phyloP scores from a whole-genome alignment of 2,888 invertebrate species.

The Eilema depressum region DNA sequence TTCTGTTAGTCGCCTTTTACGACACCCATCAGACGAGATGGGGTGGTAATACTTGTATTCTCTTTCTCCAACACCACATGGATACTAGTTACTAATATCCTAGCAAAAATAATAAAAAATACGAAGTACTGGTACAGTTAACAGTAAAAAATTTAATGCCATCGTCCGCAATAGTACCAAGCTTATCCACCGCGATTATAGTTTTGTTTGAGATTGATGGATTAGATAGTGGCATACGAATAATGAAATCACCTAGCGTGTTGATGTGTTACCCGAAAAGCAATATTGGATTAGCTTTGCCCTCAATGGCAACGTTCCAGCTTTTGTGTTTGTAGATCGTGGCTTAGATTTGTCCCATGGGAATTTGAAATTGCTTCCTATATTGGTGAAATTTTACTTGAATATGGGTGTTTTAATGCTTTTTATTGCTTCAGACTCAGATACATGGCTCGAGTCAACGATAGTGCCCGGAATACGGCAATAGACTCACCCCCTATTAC shows the following conservation, averaged over 20 bases:
- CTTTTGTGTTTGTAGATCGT: neutral
- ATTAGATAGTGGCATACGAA: constrained; percentile 10
- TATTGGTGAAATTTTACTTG: neutral
- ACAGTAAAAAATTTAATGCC: neutral
- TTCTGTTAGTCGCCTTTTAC: no score
- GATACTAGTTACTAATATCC: no score
- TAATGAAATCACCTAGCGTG: constrained; percentile 1
- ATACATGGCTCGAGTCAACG: no score
- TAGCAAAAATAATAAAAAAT: neutral
- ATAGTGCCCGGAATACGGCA: no score
- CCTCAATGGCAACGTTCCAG: constrained; percentile 7
- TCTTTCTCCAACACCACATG: no score
- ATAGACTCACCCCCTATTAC: no score
- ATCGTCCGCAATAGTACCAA: neutral
- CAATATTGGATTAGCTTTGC: constrained; percentile 7
- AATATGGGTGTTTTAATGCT: neutral
- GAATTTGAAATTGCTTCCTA: constrained; percentile 6
- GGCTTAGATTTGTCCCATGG: neutral
- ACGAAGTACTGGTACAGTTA: neutral
- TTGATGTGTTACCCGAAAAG: constrained; percentile 6
- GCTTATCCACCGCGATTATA: neutral
- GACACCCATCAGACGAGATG: no score
- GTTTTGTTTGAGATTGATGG: constrained; percentile 9
- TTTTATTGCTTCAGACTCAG: no score
- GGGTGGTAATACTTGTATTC: no score